Percentiles rank a stretch among this genome's conserved stretches.
phyloP scores from a whole-genome alignment of 2,797 vertebrate genomes.

The Anguilla obscura region DNA sequence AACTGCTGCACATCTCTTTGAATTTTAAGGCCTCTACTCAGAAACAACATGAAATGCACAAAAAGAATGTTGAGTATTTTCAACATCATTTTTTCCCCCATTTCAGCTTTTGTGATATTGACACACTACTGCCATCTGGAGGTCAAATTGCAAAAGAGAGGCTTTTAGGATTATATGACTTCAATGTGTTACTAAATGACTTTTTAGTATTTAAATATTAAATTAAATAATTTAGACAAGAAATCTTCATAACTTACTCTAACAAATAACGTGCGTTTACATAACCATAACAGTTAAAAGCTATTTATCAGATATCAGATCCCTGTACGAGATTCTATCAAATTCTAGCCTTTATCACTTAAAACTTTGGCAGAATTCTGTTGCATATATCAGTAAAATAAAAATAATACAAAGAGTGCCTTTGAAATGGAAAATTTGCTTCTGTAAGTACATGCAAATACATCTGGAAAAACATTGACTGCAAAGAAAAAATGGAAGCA shows the following conservation, averaged over 20 bases:
- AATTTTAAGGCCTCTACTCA: background rate
- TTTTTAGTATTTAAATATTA: background rate
- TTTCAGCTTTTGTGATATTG: background rate
- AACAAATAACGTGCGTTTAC: background rate
- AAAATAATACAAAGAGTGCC: background rate
- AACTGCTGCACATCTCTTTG: background rate
- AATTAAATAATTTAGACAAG: background rate
- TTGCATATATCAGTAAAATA: background rate
- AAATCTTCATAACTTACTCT: background rate
- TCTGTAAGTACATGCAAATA: background rate
- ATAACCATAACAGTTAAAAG: background rate
- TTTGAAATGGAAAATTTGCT: background rate
- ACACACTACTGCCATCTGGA: slow-evolving; percentile 33
- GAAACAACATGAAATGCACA: background rate
- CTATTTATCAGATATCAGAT: background rate
- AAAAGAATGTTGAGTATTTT: background rate
- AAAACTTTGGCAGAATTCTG: background rate
- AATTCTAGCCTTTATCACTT: background rate
- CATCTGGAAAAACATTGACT: too few species aligned
- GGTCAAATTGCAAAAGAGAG: slow-evolving; percentile 12
- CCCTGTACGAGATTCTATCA: background rate
- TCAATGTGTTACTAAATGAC: background rate
- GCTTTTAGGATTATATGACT: background rate
- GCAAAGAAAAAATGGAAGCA: background rate
- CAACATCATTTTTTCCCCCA: background rate